Conservation (phyloP, 2,797 vertebrate genomes). For the Megaceryle alcyon region DNA sequence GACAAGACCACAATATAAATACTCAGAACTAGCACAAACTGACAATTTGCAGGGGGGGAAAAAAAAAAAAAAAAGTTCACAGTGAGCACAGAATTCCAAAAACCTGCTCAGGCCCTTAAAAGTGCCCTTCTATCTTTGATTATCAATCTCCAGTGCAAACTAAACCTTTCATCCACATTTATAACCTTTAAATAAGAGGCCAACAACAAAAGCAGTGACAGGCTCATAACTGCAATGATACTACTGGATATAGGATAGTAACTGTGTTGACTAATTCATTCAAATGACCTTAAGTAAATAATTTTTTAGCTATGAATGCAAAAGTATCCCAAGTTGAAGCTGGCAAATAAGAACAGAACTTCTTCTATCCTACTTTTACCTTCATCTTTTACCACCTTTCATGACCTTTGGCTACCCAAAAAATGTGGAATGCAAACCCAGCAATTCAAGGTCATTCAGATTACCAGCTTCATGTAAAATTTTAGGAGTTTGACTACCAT, state of each 20-base stretch:
- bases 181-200: background rate
- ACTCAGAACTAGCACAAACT: background rate
- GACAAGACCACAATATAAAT: fast-evolving
- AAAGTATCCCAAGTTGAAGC: background rate
- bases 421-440: background rate
- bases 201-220: background rate
- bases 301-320: background rate
- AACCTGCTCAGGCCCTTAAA: background rate
- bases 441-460: background rate
- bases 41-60: background rate
- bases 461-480: background rate
- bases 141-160: background rate
- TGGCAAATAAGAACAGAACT: background rate
- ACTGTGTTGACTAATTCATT: background rate
- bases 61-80: no score
- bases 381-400: background rate
- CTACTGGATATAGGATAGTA: background rate
- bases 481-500: background rate
- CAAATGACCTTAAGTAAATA: background rate
- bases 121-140: background rate
- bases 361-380: background rate
- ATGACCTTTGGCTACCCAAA: background rate
- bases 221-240: background rate
- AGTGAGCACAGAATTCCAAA: background rate
- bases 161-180: background rate